Percentiles rank a stretch among this genome's conserved stretches.
Evolutionary conservation across 2,113 vertebrate species (phyloP).

Genomic region (Prionailurus viverrinus): DNA sequence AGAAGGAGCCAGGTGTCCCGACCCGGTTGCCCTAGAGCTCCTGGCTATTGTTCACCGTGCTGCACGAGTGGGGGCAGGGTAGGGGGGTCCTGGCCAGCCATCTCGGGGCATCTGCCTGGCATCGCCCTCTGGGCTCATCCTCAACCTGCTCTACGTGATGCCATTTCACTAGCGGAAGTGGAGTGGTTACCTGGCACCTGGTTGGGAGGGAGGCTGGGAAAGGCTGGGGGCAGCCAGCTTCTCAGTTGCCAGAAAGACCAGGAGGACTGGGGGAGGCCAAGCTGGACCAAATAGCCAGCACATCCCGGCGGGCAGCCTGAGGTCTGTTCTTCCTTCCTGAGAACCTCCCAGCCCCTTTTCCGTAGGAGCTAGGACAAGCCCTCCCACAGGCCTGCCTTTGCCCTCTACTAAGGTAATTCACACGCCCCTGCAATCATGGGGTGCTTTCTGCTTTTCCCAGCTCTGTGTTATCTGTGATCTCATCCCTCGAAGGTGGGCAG

Average conservation of each 20-base stretch:
- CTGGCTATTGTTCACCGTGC: not conserved
- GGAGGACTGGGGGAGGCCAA: not conserved
- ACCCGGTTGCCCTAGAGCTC: not conserved
- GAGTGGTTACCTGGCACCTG: not conserved
- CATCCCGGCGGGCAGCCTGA: not conserved
- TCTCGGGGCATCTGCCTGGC: not conserved
- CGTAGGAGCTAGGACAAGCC: not conserved
- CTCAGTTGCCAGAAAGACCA: slow-evolving; percentile 25
- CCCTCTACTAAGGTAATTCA: not conserved
- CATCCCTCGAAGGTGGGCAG: not conserved
- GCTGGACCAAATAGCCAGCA: not conserved
- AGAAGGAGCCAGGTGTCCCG: slow-evolving; percentile 38
- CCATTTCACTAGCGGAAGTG: not conserved
- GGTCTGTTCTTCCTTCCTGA: not conserved
- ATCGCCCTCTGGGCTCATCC: not conserved
- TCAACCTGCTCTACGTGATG: not conserved
- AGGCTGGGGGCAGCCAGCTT: not conserved
- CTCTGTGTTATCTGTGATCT: not conserved
- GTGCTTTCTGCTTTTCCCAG: not conserved
- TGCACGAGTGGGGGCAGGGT: rapidly evolving
- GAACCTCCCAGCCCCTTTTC: not conserved
- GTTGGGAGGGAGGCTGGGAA: not conserved
- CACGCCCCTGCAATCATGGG: not conserved
- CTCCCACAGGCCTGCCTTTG: not conserved
- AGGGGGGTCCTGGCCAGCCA: not conserved